Evolutionary conservation across 92 coral and sea anemone species (phyloP).

Genomic region (Micromussa lordhowensis): DNA sequence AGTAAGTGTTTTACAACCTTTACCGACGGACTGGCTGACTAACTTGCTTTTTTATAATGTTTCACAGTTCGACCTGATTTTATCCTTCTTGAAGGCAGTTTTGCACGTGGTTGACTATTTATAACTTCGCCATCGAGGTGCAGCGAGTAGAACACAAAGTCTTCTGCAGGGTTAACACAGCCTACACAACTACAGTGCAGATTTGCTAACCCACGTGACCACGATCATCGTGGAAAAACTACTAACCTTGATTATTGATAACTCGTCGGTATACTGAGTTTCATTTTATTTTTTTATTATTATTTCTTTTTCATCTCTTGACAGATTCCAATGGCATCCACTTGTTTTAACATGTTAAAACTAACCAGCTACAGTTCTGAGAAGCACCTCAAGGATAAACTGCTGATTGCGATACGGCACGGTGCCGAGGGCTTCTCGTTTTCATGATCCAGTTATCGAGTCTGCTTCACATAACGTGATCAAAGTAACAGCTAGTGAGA

Average conservation of each 20-base stretch:
- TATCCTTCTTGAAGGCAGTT: too few species aligned
- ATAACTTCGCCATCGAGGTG: too few species aligned
- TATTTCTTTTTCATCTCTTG: not conserved
- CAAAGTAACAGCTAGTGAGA: not conserved
- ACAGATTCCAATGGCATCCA: conserved; percentile 93
- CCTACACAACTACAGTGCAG: too few species aligned
- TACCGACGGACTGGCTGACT: not conserved
- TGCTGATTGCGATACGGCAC: conserved; percentile 91
- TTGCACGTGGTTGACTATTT: too few species aligned
- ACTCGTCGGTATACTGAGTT: too few species aligned
- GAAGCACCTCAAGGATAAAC: conserved; percentile 87
- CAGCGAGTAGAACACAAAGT: too few species aligned
- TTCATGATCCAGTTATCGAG: conserved; percentile 27
- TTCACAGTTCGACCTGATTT: too few species aligned
- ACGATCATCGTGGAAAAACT: too few species aligned
- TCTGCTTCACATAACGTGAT: not conserved
- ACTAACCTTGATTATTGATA: too few species aligned
- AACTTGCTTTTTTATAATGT: not conserved
- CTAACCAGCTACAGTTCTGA: conserved; percentile 82
- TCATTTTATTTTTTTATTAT: not conserved
- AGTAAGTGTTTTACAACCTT: conserved; percentile 52
- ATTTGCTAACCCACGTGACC: too few species aligned
- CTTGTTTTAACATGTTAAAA: conserved; percentile 90
- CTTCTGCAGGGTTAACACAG: too few species aligned
- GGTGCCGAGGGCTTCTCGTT: conserved; percentile 97